Base-by-base conservation (phyloP, 2,888 invertebrate species). In the Drosophila austrosaltans region DNA sequence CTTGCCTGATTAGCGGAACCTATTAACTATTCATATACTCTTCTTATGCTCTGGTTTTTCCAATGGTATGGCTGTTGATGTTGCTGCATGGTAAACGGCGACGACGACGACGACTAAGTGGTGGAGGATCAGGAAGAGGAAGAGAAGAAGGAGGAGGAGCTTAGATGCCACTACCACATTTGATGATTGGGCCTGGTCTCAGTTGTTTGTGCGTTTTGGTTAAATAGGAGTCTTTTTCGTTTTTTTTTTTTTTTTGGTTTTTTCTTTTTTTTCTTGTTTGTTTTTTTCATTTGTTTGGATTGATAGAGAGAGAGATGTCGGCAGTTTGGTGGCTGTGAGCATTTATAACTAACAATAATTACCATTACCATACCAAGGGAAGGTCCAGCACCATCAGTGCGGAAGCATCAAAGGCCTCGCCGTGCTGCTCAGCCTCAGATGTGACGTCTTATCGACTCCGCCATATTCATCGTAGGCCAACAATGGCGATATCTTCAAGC, bases 401-500 rank as follows among this genome's bases (percentile, higher is more conserved):
- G 90, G 92, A 88, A 92, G 92, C 89, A 92, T 90, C 69, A 92
- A 67, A 64, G 92, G 92, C 70, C 92, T 81, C 39, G 92, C 91
- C 58, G 92, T 92, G 82, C 92, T 92, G 77, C 90, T 92, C 78
- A 92, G 82, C 81, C 92, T 92, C 77, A 91, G 91, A 63, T 90
- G 91, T 32, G 82, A 76, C 22, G 48, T 25, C 72, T 91, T 91
- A 39, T 91, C 89, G 10, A 53, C 89, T 20, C 90, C 89, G 44
- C 90, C 89, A 16, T 89, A 90, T 40, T 92, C 91, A 48, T 88
- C 89, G 68, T 90, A 92, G 60, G 90, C 89, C 72, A 91, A 88
- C 61, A 93, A 81, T 3, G 94, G 94, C 62, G 94, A 93, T 69
- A 94, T 93, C 84, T 93, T 93, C 7, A 94, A 89, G 48, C 94